Conservation (phyloP, 2,797 vertebrate genomes). For the Darevskia mixta region DNA sequence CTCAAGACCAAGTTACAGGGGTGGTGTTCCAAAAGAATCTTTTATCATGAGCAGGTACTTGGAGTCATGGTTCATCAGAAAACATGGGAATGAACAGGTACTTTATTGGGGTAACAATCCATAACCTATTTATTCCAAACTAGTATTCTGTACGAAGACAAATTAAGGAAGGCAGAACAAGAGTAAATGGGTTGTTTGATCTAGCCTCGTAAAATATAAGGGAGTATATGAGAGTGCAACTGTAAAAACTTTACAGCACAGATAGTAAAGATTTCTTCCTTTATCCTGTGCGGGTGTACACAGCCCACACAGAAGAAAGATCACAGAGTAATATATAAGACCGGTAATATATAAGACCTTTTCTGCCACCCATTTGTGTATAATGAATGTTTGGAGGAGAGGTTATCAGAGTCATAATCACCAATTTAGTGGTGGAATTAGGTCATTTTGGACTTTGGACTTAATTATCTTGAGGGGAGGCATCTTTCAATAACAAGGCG, state of each 20-base stretch:
- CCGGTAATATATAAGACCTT: background rate
- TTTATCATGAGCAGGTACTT: background rate
- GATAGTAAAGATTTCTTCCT: background rate
- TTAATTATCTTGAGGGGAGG: background rate
- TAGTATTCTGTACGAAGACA: background rate
- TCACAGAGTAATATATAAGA: background rate
- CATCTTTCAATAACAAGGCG: too few relatives aligned
- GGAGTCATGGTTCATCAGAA: background rate
- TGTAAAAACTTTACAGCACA: background rate
- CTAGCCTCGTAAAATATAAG: background rate
- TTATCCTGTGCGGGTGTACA: background rate
- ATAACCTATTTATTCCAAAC: background rate
- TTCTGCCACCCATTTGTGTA: background rate
- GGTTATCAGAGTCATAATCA: too few relatives aligned
- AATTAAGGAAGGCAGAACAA: background rate
- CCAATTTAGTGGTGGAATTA: background rate
- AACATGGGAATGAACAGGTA: background rate
- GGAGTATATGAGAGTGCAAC: background rate
- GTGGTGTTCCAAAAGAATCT: background rate
- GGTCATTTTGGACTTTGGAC: background rate
- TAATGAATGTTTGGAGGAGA: background rate
- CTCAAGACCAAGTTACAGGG: background rate
- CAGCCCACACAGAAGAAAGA: background rate
- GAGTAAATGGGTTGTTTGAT: background rate
- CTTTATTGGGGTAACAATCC: background rate